Evolutionary conservation across 2,888 invertebrate genomes (phyloP).

Genomic region (Drosophila subsilvestris): DNA sequence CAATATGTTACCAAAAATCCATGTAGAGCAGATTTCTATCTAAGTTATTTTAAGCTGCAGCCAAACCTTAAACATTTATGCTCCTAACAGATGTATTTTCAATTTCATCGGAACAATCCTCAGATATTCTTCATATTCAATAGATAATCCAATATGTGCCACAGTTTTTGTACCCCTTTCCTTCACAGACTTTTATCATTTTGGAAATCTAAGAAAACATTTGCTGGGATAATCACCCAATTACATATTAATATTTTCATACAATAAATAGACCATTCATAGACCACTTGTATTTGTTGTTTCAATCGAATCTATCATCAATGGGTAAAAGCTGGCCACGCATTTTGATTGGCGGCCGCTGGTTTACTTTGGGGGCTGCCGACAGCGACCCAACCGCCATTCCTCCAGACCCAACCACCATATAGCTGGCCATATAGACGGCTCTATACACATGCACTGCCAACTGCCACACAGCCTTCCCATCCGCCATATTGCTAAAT

Average conservation of each 20-base stretch:
- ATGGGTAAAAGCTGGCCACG: slow-evolving; percentile 17
- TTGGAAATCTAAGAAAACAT: background rate
- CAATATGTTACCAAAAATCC: background rate
- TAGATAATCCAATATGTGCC: background rate
- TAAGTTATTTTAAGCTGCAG: too few relatives aligned
- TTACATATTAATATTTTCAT: background rate
- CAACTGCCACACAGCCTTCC: slow-evolving; percentile 11
- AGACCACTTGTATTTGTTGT: background rate
- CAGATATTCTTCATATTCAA: background rate
- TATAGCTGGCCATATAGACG: slow-evolving; percentile 2
- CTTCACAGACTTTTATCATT: background rate
- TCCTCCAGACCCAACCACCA: slow-evolving; percentile 12
- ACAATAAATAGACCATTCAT: background rate
- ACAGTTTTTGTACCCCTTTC: background rate
- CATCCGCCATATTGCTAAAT: slow-evolving; percentile 72
- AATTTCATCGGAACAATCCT: background rate
- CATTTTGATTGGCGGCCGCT: slow-evolving; percentile 63
- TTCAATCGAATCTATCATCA: slow-evolving; percentile 7
- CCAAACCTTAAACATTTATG: too few relatives aligned
- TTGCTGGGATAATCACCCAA: background rate
- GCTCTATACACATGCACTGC: slow-evolving; percentile 31
- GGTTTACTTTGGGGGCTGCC: slow-evolving; percentile 58
- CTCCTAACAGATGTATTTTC: too few relatives aligned
- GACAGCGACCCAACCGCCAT: slow-evolving; percentile 50
- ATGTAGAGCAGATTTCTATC: background rate